These are phyloP conservation scores for Musca vetustissima DNA, from an alignment of 1,140 invertebrate genomes.

Conservation along the genomic window DNA sequence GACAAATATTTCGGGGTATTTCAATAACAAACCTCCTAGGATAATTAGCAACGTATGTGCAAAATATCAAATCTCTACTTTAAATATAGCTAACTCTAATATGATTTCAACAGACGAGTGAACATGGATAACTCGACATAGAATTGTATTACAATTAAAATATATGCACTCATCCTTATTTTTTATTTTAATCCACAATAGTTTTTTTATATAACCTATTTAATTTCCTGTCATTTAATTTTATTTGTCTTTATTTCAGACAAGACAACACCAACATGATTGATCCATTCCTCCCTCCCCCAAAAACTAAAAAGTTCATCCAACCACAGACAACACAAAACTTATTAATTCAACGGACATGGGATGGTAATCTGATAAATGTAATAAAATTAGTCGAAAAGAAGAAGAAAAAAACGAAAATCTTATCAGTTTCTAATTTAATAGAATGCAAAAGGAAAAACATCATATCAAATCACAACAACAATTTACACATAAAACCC, in stretches of 20 bases:
- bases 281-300: not conserved
- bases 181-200: too few species aligned
- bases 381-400: conserved; percentile 18
- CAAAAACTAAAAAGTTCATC: too few species aligned
- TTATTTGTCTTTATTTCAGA: not conserved
- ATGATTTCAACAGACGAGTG: too few species aligned
- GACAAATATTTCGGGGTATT: too few species aligned
- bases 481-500: not conserved
- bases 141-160: too few species aligned
- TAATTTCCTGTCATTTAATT: conserved; percentile 16
- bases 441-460: not conserved
- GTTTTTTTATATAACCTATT: conserved; percentile 6
- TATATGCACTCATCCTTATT: too few species aligned
- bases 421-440: conserved; percentile 22
- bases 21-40: too few species aligned
- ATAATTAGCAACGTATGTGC: too few species aligned
- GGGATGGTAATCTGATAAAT: conserved; percentile 11
- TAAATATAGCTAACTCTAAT: too few species aligned
- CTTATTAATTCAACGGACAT: not conserved
- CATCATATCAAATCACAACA: not conserved
- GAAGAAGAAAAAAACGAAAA: not conserved
- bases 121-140: too few species aligned
- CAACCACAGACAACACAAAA: too few species aligned
- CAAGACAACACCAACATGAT: not conserved
- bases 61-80: too few species aligned